Conservation (phyloP, 1,140 invertebrate species). For the Sycobia sp. region DNA sequence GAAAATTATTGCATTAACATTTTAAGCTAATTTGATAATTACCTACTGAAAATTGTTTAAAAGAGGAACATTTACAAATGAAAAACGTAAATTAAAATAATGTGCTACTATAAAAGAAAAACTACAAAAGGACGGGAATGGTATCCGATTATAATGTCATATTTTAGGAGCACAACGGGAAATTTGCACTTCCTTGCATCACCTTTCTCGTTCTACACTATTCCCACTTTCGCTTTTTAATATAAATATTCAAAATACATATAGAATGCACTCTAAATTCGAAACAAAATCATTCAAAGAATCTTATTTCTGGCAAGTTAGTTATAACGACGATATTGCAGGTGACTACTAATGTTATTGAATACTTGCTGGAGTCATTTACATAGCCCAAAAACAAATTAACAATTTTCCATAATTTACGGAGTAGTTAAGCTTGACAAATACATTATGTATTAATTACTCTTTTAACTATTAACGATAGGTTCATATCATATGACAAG, state of each 20-base stretch:
- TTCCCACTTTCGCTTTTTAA: constrained; percentile 28
- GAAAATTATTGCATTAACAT: too few species aligned
- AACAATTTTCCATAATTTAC: too few species aligned
- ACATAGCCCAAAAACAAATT: too few species aligned
- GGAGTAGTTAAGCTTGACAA: too few species aligned
- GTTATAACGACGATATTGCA: not conserved
- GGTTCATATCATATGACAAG: too few species aligned
- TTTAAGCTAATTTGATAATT: too few species aligned
- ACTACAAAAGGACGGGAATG: not conserved
- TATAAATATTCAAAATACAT: constrained; percentile 47
- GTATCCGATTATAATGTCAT: not conserved
- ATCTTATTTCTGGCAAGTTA: not conserved
- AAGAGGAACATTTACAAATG: constrained; percentile 15
- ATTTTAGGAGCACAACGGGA: constrained; percentile 16
- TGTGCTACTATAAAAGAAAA: not conserved
- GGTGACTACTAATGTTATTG: too few species aligned
- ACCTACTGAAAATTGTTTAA: not conserved
- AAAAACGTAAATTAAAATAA: constrained; percentile 5
- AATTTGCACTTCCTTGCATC: constrained; percentile 23
- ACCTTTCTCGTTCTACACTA: constrained; percentile 18
- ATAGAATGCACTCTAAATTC: constrained; percentile 59
- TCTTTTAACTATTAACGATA: too few species aligned
- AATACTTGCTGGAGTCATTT: too few species aligned
- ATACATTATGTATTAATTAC: too few species aligned
- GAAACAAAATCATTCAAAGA: constrained; percentile 50